Evolutionary conservation across 2,888 invertebrate genomes (phyloP), one percentile per base, ranked within the genome.

Genomic region (Margaritifera margaritifera): DNA sequence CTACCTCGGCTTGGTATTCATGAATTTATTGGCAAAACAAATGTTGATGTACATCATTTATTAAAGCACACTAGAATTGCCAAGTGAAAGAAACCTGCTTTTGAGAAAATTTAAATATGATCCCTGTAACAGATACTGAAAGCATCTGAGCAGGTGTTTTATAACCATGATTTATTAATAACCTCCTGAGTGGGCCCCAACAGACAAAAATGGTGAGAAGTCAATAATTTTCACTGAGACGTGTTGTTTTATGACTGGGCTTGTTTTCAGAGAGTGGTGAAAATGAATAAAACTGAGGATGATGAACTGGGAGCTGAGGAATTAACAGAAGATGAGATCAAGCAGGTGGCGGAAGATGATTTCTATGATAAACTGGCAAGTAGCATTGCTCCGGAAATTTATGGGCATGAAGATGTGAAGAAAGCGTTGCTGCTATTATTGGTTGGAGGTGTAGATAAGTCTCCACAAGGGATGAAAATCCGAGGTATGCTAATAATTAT

Each of bases 381-480:
- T 71, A 97, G 97, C 72, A 93, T 99, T 79, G 99, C 99, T 2
- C 99, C 99, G 0, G 99, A 99, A 92, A 99, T 99, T 86, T 99
- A 97, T 88, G 99, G 99, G 0, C 97, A 98, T 86, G 94, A 97
- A 83, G 99, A 99, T 90, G 95, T 99, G 0, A 99, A 99, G 91
- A 99, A 99, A 89, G 98, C 98, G 0, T 90, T 99, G 63, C 90
- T 99, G 56, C 90, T 99, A 76, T 91, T 99, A 64, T 92, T 99
- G 0, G 98, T 99, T 24, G 92, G 92, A 19, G 92, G 92, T 50
- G 92, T 92, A 4, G 96, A 90, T 93, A 94, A 90, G 92, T 86
- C 94, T 62, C 96, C 97, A 0, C 95, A 96, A 80, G 99, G 98
- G 73, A 98, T 99, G 95, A 98, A 97, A 92, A 99, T 99, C 86